phyloP scores from a whole-genome alignment of 2,888 invertebrate genomes.

The Orthosia incerta region DNA sequence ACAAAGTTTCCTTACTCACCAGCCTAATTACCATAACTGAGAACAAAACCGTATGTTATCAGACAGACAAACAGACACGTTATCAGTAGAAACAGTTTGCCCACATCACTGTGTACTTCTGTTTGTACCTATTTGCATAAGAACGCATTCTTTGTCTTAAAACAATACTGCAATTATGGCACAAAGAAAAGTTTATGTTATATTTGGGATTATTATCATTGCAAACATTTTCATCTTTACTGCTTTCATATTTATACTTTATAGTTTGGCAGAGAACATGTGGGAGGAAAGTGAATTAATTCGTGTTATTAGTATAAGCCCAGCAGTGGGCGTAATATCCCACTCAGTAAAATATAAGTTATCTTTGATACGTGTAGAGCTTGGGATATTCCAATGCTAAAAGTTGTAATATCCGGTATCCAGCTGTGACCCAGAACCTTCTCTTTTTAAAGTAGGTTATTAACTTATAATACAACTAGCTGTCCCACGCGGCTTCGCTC shows the following conservation, averaged over 20 bases:
- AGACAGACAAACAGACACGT: constrained; percentile 10
- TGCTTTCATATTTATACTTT: not conserved
- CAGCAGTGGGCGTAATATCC: not conserved
- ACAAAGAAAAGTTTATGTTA: constrained; percentile 20
- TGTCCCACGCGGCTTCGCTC: too few species aligned
- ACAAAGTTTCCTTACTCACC: constrained; percentile 12
- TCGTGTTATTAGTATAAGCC: not conserved
- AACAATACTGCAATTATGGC: constrained; percentile 40
- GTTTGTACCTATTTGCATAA: constrained; percentile 42
- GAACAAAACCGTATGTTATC: constrained; percentile 50
- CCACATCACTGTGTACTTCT: not conserved
- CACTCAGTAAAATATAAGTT: not conserved
- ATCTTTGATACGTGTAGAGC: not conserved
- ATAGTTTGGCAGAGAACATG: not conserved
- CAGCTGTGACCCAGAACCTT: constrained; percentile 9
- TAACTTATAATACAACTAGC: not conserved
- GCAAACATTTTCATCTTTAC: not conserved
- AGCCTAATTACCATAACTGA: constrained; percentile 5
- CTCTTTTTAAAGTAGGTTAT: not conserved
- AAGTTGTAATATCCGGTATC: constrained; percentile 31
- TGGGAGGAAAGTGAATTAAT: not conserved
- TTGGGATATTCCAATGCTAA: not conserved
- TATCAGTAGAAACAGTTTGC: constrained; percentile 37
- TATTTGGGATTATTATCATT: not conserved
- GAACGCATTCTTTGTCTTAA: constrained; percentile 35